Evolutionary conservation across 2,797 vertebrate genomes (phyloP), one percentile per base, ranked within the genome.

Genomic region (Falco biarmicus): DNA sequence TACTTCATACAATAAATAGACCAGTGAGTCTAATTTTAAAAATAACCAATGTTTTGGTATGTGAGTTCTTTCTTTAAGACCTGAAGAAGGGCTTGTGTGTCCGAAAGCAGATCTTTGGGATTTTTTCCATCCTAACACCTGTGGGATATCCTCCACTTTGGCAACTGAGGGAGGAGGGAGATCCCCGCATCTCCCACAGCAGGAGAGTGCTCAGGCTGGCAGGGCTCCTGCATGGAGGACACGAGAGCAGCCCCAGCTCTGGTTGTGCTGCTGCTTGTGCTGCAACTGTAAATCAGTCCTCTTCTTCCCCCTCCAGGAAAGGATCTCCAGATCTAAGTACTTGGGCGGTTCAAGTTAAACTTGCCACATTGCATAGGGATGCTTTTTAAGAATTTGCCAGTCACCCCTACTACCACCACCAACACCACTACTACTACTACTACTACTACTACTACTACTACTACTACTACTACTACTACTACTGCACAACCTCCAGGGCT

Each of bases 1-100:
- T 26, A 31, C 32, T 87, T 85, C 50, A 45, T 68, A 51, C 0
- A 1, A 54, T 71, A 87, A 75, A 75, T 19, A 92, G 37, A 91
- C 21, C 41, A 75, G 18, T 22, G 34, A 89, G 64, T 47, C 34
- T 87, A 78, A 79, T 90, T 94, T 93, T n/a, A 32, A 95, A 93
- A 84, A 59, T 32, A 76, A 90, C 59, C 21, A 31, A 2, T 0
- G 47, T 70, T 91, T 88, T 87, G 74, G 11, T 47, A 59, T 0
- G 0, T 0, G 1, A 84, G 24, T 24, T 82, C 54, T 54, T 88
- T 84, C 43, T 76, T 89, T 78, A 56, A 73, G 54, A 79, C 47
- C 39, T 57, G 41, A 91, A 80, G 71, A 94, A 91, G 65, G 41
- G 8, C 25, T 84, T 91, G 20, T 32, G 26, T 59, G 50, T 73